Percentiles rank a stretch among this genome's conserved stretches.
phyloP scores from a whole-genome alignment of 2,888 invertebrate genomes.

The Cremastinae sp. region DNA sequence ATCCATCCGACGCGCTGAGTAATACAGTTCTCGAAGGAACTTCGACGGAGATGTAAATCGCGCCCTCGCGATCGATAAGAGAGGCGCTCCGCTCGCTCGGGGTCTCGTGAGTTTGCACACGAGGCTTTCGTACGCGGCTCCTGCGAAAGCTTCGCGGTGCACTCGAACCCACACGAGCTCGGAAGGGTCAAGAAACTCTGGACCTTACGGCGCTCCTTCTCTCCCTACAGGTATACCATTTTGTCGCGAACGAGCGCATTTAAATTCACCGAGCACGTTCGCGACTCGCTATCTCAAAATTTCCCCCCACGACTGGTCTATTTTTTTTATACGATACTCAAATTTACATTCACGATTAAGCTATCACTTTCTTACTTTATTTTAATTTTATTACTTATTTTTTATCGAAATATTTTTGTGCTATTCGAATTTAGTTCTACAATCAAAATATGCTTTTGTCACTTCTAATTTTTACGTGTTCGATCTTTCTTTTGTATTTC shows the following conservation, averaged over 20 bases:
- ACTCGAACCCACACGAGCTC: slow-evolving; percentile 56
- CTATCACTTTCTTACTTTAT: no score
- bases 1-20: not conserved
- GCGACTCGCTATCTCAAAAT: slow-evolving; percentile 4
- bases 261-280: slow-evolving; percentile 15
- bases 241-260: slow-evolving; percentile 16
- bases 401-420: no score
- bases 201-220: slow-evolving; percentile 59
- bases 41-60: slow-evolving; percentile 75
- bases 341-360: no score
- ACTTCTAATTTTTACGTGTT: no score
- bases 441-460: no score
- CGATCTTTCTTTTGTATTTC: no score
- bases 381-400: no score
- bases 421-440: no score
- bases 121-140: slow-evolving; percentile 15
- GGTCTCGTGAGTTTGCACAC: slow-evolving; percentile 22
- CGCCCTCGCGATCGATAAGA: slow-evolving; percentile 73
- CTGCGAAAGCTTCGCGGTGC: slow-evolving; percentile 68
- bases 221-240: slow-evolving; percentile 19
- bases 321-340: no score
- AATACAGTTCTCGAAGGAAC: slow-evolving; percentile 13
- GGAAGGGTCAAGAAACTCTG: slow-evolving; percentile 75
- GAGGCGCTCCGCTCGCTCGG: slow-evolving; percentile 29
- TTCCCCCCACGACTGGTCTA: no score